Percentiles rank a stretch among this genome's conserved stretches.
Conservation (phyloP, 2,888 invertebrate species). For the Hypena proboscidalis region DNA sequence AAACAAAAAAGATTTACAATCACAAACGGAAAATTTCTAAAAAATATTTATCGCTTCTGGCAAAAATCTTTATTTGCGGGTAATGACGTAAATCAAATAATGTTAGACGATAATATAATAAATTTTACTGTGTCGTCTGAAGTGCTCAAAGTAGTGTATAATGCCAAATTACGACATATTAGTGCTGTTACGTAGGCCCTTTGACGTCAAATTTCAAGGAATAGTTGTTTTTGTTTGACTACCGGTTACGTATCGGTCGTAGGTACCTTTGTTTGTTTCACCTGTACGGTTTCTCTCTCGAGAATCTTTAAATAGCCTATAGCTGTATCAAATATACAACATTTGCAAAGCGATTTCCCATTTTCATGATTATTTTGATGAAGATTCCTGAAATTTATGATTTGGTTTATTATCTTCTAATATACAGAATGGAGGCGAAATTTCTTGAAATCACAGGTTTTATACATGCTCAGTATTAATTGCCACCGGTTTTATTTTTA, state of each 20-base stretch:
- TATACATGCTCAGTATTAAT: too few species aligned
- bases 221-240: slow-evolving; percentile 3
- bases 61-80: slow-evolving; percentile 6
- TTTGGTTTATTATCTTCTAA: too few species aligned
- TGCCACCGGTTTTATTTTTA: too few species aligned
- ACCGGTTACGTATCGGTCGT: slow-evolving; percentile 6
- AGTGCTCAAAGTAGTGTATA: not conserved
- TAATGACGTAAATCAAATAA: slow-evolving; percentile 13
- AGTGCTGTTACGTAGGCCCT: slow-evolving; percentile 4
- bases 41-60: too few species aligned
- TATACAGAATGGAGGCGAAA: too few species aligned
- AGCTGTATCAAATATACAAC: too few species aligned
- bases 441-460: too few species aligned
- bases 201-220: slow-evolving; percentile 5
- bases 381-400: too few species aligned
- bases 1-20: too few species aligned
- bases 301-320: slow-evolving; percentile 9
- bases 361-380: too few species aligned
- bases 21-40: too few species aligned
- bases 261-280: slow-evolving; percentile 4
- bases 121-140: not conserved
- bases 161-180: not conserved
- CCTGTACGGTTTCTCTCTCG: not conserved
- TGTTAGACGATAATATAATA: slow-evolving; percentile 3
- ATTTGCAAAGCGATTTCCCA: too few species aligned